Evolutionary conservation across 2,888 invertebrate species (phyloP), one percentile per base, ranked within the genome.

Genomic region (Lamellibrachia satsuma): DNA sequence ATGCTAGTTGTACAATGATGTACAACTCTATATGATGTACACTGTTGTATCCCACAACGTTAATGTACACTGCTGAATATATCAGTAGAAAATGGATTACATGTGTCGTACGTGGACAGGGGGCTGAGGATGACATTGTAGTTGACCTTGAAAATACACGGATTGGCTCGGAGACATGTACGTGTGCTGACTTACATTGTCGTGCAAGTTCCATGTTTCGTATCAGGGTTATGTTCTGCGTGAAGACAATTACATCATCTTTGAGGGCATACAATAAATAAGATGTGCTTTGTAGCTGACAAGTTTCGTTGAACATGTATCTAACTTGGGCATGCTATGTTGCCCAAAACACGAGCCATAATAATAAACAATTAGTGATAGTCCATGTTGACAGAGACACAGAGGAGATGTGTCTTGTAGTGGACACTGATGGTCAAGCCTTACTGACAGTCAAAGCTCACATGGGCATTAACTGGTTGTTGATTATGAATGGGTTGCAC

Each of bases 1-100:
- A 75, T 75, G 75, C 75, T 75, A 22, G 75, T 75, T 75, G n/a
- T 75, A 75, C 75, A 75, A 75, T 22, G n/a, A 75, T 75, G 75
- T 75, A 75, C 75, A 22, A 75, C 75, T 75, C 75, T 75, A 39
- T 39, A n/a, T 75, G 75, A 75, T 75, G 75, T 75, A 75, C 15
- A 75, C 75, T 60, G 75, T 75, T 75, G 75, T 75, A 75, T 75
- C 15, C 75, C 22, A 22, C 22, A 6, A 22, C 6, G 75, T 75
- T 75, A 22, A 75, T 75, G 22, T 15, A 75, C 75, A 75, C 22
- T 75, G 75, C 75, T 75, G 75, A 75, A 75, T 75, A 22, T 60
- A 60, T 60, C 60, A 22, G 60, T 15, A 15, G 75, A 22, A 39
- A 75, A 75, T 75, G 75, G 15, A 4, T 75, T 75, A 22, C 75